A percentile compares a stretch with the other conserved stretches of the same genome.
These are phyloP conservation scores for Percopsis omiscomaycus DNA, from an alignment of 2,797 vertebrate genomes.

Conservation along the genomic window DNA sequence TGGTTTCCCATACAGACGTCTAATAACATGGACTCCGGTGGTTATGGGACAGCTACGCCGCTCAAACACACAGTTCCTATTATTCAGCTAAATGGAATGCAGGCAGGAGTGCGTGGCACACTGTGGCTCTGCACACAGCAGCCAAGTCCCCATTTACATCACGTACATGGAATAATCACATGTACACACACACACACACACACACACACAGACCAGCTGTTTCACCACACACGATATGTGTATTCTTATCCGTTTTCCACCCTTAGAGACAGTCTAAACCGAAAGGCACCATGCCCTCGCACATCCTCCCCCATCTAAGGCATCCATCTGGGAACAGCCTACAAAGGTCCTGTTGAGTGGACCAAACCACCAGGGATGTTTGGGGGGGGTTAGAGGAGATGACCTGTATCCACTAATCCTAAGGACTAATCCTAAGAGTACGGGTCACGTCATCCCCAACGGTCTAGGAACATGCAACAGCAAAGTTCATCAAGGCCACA, in stretches of 20 bases:
- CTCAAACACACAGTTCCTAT: conserved; percentile 24
- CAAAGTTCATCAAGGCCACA: conserved; percentile 5
- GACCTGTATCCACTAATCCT: conserved; percentile 47
- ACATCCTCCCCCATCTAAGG: conserved; percentile 29
- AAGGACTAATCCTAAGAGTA: conserved; percentile 3
- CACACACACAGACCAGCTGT: conserved; percentile 19
- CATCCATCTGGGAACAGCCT: conserved; percentile 61
- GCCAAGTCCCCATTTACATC: conserved; percentile 11
- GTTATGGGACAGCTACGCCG: conserved; percentile 9
- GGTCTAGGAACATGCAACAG: conserved; percentile 12
- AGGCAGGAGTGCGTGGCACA: conserved; percentile 13
- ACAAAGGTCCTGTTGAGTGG: conserved; percentile 58
- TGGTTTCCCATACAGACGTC: conserved; percentile 14
- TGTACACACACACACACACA: conserved; percentile 5
- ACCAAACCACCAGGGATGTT: conserved; percentile 39
- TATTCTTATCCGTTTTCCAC: conserved; percentile 31
- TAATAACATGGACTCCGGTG: conserved; percentile 22
- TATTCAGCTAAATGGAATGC: conserved; percentile 51
- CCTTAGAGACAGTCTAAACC: conserved; percentile 52
- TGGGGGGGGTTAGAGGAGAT: conserved; percentile 39
- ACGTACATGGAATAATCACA: background rate
- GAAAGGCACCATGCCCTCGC: conserved; percentile 26
- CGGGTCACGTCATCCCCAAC: conserved; percentile 12
- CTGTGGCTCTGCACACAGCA: conserved; percentile 21
- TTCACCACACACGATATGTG: conserved; percentile 28